These are phyloP conservation scores for Eupithecia insigniata DNA, from an alignment of 2,888 invertebrate species.

Conservation along the genomic window DNA sequence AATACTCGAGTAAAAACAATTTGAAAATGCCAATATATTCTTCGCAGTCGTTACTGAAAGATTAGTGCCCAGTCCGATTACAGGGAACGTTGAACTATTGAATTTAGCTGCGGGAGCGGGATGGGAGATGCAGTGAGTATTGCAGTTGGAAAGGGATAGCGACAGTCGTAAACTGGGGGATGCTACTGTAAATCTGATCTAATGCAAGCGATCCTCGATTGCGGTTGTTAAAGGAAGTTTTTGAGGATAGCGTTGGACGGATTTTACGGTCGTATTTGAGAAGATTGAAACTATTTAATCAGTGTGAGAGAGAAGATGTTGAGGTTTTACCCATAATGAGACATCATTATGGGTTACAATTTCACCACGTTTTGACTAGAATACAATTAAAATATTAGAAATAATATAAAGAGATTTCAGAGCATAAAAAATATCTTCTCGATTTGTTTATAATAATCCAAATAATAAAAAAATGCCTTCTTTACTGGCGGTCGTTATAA, in stretches of 20 bases:
- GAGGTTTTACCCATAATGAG: no score
- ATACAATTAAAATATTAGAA: neutral
- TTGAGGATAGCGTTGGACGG: slow-evolving; percentile 3
- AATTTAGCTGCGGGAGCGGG: slow-evolving; percentile 27
- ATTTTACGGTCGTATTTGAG: neutral
- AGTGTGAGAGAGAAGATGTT: neutral
- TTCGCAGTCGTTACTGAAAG: slow-evolving; percentile 21
- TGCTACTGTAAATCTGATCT: slow-evolving; percentile 45
- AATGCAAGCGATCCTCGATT: slow-evolving; percentile 43
- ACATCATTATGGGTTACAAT: neutral
- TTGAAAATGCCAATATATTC: slow-evolving; percentile 27
- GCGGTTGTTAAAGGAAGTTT: slow-evolving; percentile 30
- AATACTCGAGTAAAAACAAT: slow-evolving; percentile 15
- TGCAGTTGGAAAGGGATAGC: slow-evolving; percentile 32
- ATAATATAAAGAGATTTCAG: no score
- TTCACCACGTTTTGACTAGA: neutral
- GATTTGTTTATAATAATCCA: neutral
- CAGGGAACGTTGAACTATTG: slow-evolving; percentile 32
- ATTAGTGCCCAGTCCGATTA: slow-evolving; percentile 33
- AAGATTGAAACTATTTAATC: neutral
- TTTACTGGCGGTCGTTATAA: neutral
- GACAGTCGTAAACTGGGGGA: slow-evolving; percentile 39
- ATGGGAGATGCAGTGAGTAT: slow-evolving; percentile 19
- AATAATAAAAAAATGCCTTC: neutral
- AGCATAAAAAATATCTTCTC: neutral